Conservation (phyloP, 2,888 invertebrate genomes). For the Theodoxus fluviatilis region DNA sequence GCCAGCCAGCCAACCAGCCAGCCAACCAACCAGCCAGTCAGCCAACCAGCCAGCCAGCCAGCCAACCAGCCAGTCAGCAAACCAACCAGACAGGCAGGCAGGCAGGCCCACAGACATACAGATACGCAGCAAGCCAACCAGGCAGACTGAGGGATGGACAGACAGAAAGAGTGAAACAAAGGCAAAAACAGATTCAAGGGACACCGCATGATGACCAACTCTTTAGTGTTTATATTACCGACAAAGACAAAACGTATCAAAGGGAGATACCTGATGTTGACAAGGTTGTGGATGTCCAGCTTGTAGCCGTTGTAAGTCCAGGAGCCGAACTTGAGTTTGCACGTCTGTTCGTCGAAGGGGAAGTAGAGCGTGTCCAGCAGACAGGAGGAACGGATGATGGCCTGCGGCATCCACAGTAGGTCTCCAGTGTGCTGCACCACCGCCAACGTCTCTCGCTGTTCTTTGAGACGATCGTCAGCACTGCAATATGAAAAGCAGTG, state of each 20-base stretch:
- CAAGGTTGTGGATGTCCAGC: constrained; percentile 47
- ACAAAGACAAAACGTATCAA: not conserved
- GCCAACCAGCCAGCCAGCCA: not conserved
- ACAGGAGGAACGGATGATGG: constrained; percentile 63
- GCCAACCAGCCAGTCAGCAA: too few species aligned
- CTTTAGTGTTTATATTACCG: not conserved
- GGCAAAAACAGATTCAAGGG: too few species aligned
- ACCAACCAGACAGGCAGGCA: too few species aligned
- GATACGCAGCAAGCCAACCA: not conserved
- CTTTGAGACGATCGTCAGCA: constrained; percentile 64
- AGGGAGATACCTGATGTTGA: not conserved
- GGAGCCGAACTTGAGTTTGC: constrained; percentile 64
- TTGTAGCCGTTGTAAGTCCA: constrained; percentile 64
- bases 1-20: too few species aligned
- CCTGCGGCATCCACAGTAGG: constrained; percentile 60
- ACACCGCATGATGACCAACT: too few species aligned
- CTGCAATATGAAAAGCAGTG: constrained; percentile 47
- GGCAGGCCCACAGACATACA: not conserved
- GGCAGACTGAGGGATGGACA: too few species aligned
- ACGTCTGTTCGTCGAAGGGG: constrained; percentile 63
- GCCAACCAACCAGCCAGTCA: too few species aligned
- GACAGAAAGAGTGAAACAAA: too few species aligned
- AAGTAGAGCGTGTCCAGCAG: constrained; percentile 64
- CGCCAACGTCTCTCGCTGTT: constrained; percentile 62
- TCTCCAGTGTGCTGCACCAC: constrained; percentile 54